These are phyloP conservation scores for Fundulus diaphanus DNA, from an alignment of 2,797 vertebrate genomes.

Conservation along the genomic window DNA sequence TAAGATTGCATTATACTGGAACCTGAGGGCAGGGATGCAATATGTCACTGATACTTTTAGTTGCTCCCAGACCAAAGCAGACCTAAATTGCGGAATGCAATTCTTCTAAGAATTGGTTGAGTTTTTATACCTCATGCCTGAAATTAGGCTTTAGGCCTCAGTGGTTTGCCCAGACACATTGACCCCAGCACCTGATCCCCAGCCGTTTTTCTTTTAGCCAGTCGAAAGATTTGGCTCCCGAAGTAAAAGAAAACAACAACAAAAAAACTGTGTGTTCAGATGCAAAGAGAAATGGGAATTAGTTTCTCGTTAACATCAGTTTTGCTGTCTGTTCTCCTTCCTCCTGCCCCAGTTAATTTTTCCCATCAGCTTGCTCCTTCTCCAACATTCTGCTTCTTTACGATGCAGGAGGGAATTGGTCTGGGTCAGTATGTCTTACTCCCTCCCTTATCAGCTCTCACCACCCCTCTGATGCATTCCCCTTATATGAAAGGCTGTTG, in stretches of 20 bases:
- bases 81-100: neutral
- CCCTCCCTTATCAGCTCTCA: constrained; percentile 64
- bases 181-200: neutral
- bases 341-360: constrained; percentile 49
- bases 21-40: neutral
- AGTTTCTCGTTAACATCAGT: constrained; percentile 31
- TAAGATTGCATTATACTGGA: neutral
- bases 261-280: constrained; percentile 9
- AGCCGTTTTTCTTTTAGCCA: neutral
- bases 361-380: constrained; percentile 37
- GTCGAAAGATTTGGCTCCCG: neutral
- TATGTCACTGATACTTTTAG: neutral
- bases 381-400: constrained; percentile 31
- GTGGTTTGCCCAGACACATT: neutral
- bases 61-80: neutral
- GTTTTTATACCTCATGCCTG: too few relatives aligned
- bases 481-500: constrained; percentile 38
- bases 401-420: constrained; percentile 53
- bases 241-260: neutral
- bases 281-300: constrained; percentile 28
- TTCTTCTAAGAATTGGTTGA: neutral
- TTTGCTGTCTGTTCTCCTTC: constrained; percentile 46
- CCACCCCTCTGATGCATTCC: constrained; percentile 54
- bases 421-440: constrained; percentile 59
- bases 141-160: neutral